These are phyloP conservation scores for Periplaneta americana DNA, from an alignment of 1,140 invertebrate species.

Conservation along the genomic window DNA sequence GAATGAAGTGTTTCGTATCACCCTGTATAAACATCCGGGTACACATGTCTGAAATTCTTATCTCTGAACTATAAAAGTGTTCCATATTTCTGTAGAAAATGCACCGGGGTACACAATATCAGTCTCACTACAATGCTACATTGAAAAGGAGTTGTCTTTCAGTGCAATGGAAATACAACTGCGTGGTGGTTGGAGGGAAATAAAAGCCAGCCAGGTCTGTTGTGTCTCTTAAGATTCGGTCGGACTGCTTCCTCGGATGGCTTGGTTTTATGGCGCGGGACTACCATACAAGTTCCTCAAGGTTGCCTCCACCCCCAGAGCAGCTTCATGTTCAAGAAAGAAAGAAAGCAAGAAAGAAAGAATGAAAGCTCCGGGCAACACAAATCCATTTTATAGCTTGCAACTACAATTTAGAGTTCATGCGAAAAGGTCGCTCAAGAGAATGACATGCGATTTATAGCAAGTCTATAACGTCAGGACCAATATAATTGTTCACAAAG, in stretches of 20 bases:
- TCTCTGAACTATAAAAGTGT: background rate
- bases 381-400: background rate
- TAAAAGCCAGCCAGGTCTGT: background rate
- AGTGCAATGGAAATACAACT: background rate
- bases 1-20: no score
- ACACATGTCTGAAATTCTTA: no score
- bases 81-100: background rate
- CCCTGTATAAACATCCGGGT: no score
- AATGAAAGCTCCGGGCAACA: background rate
- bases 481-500: no score
- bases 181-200: no score
- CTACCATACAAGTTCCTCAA: background rate
- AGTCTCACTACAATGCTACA: background rate
- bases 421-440: no score
- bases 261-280: background rate
- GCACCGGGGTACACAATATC: background rate
- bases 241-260: background rate
- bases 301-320: no score
- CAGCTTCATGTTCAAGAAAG: background rate
- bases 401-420: no score
- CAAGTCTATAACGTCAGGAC: no score
- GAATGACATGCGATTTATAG: no score
- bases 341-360: background rate
- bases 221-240: background rate
- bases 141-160: background rate